These are phyloP conservation scores for Tricholaema leucomelas DNA, from an alignment of 2,113 vertebrate species.

Conservation along the genomic window DNA sequence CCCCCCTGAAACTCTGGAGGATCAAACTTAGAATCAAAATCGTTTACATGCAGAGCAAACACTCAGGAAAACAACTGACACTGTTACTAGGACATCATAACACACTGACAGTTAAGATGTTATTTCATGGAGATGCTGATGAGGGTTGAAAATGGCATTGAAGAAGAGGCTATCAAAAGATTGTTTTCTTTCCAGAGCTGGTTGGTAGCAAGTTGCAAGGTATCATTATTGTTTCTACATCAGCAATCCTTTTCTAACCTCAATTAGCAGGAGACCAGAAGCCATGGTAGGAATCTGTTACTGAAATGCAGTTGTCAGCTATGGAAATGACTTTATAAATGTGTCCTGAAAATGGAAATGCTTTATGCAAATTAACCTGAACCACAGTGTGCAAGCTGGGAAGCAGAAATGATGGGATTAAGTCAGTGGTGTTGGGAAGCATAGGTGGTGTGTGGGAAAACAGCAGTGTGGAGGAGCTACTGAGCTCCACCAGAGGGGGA, in stretches of 20 bases:
- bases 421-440: background rate
- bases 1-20: background rate
- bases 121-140: background rate
- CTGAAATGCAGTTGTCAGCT: constrained; percentile 28
- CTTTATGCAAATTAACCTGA: constrained; percentile 39
- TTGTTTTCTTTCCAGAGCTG: constrained; percentile 2
- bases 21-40: background rate
- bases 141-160: background rate
- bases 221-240: constrained; percentile 19
- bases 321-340: constrained; percentile 25
- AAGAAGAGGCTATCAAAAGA: background rate
- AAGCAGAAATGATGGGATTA: background rate
- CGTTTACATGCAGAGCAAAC: background rate
- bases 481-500: background rate
- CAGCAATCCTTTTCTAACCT: constrained; percentile 37
- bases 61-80: background rate
- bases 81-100: background rate
- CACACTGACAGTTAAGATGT: background rate
- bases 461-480: background rate
- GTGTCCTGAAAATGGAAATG: constrained; percentile 17
- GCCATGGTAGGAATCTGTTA: background rate
- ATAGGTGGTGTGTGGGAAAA: background rate
- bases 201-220: constrained; percentile 6
- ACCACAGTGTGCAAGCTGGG: background rate
- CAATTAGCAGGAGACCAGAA: constrained; percentile 52